Conservation (phyloP, 2,888 invertebrate species). For the Sylvicola cinctus region DNA sequence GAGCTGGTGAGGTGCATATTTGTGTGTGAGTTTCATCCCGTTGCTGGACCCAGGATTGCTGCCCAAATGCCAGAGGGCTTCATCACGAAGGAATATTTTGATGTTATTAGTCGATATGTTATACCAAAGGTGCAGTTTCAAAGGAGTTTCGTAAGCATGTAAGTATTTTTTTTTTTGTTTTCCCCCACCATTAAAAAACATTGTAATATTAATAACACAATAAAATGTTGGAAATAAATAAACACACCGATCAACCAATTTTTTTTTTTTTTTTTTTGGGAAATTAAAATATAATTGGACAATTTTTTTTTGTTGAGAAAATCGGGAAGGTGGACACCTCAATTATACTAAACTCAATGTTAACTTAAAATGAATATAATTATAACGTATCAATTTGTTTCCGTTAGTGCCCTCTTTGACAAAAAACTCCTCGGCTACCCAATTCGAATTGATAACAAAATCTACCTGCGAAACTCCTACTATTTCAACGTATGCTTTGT, state of each 20-base stretch:
- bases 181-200: no score
- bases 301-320: no score
- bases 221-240: no score
- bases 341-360: no score
- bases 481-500: slow-evolving; percentile 73
- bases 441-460: slow-evolving; percentile 53
- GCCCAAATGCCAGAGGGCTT: slow-evolving; percentile 63
- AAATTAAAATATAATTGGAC: no score
- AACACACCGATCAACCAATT: no score
- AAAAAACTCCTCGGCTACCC: slow-evolving; percentile 65
- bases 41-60: slow-evolving; percentile 56
- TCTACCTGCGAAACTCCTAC: slow-evolving; percentile 60
- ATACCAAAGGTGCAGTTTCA: slow-evolving; percentile 68
- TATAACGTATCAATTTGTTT: no score
- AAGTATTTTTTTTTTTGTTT: slow-evolving; percentile 30
- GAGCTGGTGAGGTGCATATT: slow-evolving; percentile 59
- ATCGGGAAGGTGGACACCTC: no score
- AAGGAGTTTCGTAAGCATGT: slow-evolving; percentile 59
- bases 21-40: slow-evolving; percentile 55
- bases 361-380: no score
- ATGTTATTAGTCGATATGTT: slow-evolving; percentile 61
- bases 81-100: slow-evolving; percentile 62
- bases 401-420: slow-evolving; percentile 42
- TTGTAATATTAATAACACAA: no score
- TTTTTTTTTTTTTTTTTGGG: no score